Conservation (phyloP, 2,113 vertebrate species). For the Antechinus flavipes region DNA sequence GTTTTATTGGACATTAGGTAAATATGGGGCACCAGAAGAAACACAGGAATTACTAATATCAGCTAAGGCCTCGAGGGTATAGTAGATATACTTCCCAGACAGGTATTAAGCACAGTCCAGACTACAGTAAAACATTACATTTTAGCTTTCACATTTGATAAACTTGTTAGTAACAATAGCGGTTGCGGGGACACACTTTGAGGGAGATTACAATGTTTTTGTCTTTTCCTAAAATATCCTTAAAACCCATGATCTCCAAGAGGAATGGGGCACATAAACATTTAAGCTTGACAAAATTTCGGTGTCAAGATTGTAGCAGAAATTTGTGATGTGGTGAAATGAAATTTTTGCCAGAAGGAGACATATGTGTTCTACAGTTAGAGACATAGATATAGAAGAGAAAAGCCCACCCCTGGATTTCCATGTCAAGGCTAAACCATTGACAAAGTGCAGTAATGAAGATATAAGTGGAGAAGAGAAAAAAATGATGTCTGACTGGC, state of each 20-base stretch:
- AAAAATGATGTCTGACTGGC: conserved; percentile 48
- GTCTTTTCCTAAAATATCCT: conserved; percentile 18
- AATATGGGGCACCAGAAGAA: background rate
- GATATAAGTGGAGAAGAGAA: conserved; percentile 23
- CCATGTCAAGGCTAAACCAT: conserved; percentile 67
- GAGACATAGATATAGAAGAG: conserved; percentile 27
- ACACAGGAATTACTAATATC: background rate
- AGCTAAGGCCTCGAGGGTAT: background rate
- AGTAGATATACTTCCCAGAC: background rate
- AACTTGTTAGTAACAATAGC: conserved; percentile 26
- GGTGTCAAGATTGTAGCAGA: conserved; percentile 57
- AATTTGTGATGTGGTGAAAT: conserved; percentile 41
- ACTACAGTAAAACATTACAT: conserved; percentile 18
- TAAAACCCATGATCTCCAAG: conserved; percentile 35
- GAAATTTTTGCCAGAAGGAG: conserved; percentile 60
- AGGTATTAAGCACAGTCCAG: background rate
- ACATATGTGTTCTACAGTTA: conserved; percentile 16
- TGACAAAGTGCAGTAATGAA: conserved; percentile 60
- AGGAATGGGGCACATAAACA: conserved; percentile 49
- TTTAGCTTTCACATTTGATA: conserved; percentile 27
- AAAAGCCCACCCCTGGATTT: conserved; percentile 54
- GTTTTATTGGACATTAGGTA: background rate
- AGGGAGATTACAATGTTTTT: conserved; percentile 26
- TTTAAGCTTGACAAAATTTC: conserved; percentile 55
- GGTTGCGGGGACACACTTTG: background rate